Evolutionary conservation across 1,140 invertebrate genomes (phyloP), one percentile per base, ranked within the genome.

Genomic region (Sycophila sp.): DNA sequence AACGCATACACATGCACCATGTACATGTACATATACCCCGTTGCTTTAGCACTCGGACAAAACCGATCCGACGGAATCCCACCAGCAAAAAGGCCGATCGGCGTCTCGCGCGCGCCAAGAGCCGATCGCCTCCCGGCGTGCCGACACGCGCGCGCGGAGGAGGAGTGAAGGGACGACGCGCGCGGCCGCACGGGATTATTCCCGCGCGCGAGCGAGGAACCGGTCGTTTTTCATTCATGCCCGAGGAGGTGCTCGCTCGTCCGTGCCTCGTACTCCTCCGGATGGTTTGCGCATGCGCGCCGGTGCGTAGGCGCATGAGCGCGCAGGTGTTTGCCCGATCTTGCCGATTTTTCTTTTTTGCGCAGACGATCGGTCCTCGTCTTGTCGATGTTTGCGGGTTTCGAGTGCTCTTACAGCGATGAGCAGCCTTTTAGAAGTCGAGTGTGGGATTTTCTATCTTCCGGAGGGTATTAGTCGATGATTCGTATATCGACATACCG

Each of bases 171-270:
- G 7, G 26, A 30, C n/a, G n/a, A n/a, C n/a, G n/a, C n/a, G n/a
- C n/a, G n/a, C 51, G 7, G 26, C 4, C 22, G 19, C 24, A 24
- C 51, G 26, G 49, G 49, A 69, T 69, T 71, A 71, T 73, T 66
- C 36, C 47, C 28, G 67, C 42, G 59, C 42, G 60, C 55, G 34
- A 56, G 26, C 30, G 47, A 47, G 51, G 40, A 70, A 65, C 69
- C 45, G 68, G 30, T 77, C 76, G 73, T 76, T 75, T 76, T 72
- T 76, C 76, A 77, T 77, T 77, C 75, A 76, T 73, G 55, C 70
- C 65, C 60, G 5, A 22, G 19, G 15, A 22, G 17, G 5, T n/a
- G n/a, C 38, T 42, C 58, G 28, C 22, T 60, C 28, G 24, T 42
- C 32, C 42, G 10, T 24, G 17, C 7, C 38, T 42, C 24, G 26